These are phyloP conservation scores for Pseudachorutes palmiensis DNA, from an alignment of 1,140 invertebrate species.

Conservation along the genomic window DNA sequence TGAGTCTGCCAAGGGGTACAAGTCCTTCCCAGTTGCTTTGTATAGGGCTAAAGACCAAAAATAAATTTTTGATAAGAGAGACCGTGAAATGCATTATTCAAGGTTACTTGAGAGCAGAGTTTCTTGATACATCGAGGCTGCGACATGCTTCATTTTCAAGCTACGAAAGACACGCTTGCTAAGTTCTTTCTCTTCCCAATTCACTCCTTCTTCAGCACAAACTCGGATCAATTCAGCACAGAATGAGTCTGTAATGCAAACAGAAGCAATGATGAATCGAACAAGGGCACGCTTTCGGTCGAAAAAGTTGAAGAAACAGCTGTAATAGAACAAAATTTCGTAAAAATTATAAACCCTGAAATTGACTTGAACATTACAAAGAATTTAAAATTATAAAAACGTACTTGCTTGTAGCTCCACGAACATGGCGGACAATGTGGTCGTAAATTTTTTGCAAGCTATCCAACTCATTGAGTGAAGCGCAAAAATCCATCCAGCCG, in stretches of 20 bases:
- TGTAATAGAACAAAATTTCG: slow-evolving; percentile 1
- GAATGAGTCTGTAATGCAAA: slow-evolving; percentile 32
- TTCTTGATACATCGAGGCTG: background rate
- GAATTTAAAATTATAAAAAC: background rate
- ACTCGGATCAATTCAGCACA: slow-evolving; percentile 18
- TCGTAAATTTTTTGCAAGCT: slow-evolving; percentile 33
- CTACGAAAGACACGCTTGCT: slow-evolving; percentile 5
- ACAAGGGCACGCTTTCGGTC: too few relatives aligned
- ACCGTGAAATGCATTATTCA: too few relatives aligned
- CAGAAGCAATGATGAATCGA: too few relatives aligned
- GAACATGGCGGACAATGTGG: slow-evolving; percentile 27
- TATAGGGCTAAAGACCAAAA: background rate
- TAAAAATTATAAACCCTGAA: background rate
- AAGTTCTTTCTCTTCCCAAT: slow-evolving; percentile 25
- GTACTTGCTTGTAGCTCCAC: slow-evolving; percentile 30
- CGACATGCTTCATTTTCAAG: slow-evolving; percentile 13
- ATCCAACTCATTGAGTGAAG: slow-evolving; percentile 23
- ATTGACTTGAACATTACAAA: too few relatives aligned
- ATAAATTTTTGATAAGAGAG: background rate
- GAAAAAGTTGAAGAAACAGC: slow-evolving; percentile 27
- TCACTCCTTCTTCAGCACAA: background rate
- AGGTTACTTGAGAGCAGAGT: background rate
- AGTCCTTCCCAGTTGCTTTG: background rate
- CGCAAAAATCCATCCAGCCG: slow-evolving; percentile 28
- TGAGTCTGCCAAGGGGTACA: background rate